Evolutionary conservation across 2,888 invertebrate genomes (phyloP), one percentile per base, ranked within the genome.

Genomic region (Pyralis farinalis): DNA sequence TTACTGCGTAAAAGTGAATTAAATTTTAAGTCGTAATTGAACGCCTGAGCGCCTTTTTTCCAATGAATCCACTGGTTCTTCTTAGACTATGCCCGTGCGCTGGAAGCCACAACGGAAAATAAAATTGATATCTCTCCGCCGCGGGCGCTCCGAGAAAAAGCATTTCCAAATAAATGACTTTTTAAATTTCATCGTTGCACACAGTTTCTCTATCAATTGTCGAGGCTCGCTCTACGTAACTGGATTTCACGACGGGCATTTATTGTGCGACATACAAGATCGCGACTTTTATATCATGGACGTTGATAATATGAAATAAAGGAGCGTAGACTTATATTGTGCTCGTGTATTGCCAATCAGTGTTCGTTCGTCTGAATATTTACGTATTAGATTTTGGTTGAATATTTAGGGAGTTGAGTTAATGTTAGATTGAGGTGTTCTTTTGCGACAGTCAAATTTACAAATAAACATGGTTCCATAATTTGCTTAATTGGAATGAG

Each of bases 121-220:
- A 87, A 85, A 88, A 86, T 86, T 85, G 86, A 87, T 87, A 87
- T 80, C 79, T 74, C 71, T 16, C 59, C 55, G 81, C 86, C 85
- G 69, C 82, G 81, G 79, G 86, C 85, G 74, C 66, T 68, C 74
- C 78, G 85, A 85, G 86, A 85, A 85, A 87, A 87, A 85, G 87
- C 78, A 88, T 87, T 88, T 83, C 76, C 78, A 88, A 84, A 86
- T 86, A 88, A 88, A 88, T 88, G 87, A 88, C 86, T 88, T 88
- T 88, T 88, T 85, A 88, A 88, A 88, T 87, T 88, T 87, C 81
- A 87, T 86, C 88, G 85, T 84, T 87, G 88, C 84, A 83, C 87
- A 87, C 88, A 85, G 86, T 87, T 86, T 81, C 88, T 86, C 84
- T 86, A 86, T 87, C 88, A 88, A 87, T 84, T 83, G 87, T 83